Percentiles rank a stretch among this genome's conserved stretches.
Conservation (phyloP, 2,113 vertebrate species). For the Solea senegalensis region DNA sequence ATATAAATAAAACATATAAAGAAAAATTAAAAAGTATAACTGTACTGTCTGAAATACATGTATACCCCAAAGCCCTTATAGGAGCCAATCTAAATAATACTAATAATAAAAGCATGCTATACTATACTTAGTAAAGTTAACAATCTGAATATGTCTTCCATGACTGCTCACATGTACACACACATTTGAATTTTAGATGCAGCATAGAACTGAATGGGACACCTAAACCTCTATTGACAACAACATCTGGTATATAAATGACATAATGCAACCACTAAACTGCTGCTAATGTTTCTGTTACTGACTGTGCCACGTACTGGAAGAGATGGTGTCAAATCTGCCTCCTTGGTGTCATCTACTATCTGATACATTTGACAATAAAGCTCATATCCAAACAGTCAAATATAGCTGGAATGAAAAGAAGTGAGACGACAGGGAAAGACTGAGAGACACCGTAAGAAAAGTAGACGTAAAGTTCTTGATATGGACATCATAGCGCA, state of each 20-base stretch:
- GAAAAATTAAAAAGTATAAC: no score
- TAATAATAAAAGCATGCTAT: background rate
- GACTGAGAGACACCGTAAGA: slow-evolving; percentile 21
- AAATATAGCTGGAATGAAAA: slow-evolving; percentile 26
- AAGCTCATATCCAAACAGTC: slow-evolving; percentile 51
- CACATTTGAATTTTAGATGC: no score
- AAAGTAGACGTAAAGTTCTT: slow-evolving; percentile 22
- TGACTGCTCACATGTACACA: background rate
- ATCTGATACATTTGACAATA: slow-evolving; percentile 43
- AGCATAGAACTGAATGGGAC: no score
- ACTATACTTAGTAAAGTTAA: background rate
- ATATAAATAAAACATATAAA: no score
- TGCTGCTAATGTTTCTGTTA: no score
- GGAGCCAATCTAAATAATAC: background rate
- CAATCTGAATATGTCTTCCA: no score
- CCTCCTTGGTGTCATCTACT: slow-evolving; percentile 13
- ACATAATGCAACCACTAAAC: no score
- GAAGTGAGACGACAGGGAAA: background rate
- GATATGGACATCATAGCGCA: slow-evolving; percentile 12
- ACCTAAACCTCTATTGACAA: no score
- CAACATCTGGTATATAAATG: no score
- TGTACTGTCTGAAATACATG: no score
- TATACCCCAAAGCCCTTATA: background rate
- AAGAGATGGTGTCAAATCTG: slow-evolving; percentile 20
- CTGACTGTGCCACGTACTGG: slow-evolving; percentile 2